These are phyloP conservation scores for Alsophila aescularia DNA, from an alignment of 2,888 invertebrate genomes.

Conservation along the genomic window DNA sequence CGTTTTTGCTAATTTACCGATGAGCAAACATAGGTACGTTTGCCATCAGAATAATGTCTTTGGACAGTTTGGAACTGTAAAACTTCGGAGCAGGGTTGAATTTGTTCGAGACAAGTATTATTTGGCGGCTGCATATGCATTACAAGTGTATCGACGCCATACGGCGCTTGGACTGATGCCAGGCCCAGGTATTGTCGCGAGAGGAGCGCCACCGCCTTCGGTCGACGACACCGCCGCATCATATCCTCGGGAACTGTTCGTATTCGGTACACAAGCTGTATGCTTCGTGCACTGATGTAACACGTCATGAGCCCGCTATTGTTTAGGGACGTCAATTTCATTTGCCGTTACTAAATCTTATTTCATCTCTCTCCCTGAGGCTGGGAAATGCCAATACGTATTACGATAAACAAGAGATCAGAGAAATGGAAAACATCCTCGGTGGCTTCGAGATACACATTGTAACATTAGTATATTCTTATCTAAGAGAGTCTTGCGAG, in stretches of 20 bases:
- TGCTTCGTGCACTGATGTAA: background rate
- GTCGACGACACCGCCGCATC: slow-evolving; percentile 55
- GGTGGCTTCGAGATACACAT: slow-evolving; percentile 2
- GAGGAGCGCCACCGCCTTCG: slow-evolving; percentile 50
- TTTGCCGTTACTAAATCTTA: background rate
- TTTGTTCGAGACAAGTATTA: slow-evolving; percentile 24
- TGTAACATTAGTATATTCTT: slow-evolving; percentile 15
- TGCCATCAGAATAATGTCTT: slow-evolving; percentile 29
- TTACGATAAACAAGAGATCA: background rate
- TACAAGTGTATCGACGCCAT: slow-evolving; percentile 49
- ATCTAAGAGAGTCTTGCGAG: slow-evolving; percentile 12
- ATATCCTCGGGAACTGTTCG: too few relatives aligned
- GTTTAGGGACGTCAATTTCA: background rate
- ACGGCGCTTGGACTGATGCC: slow-evolving; percentile 71
- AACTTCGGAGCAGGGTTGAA: slow-evolving; percentile 19
- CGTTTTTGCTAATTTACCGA: slow-evolving; percentile 53
- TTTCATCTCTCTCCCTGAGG: background rate
- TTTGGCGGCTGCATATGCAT: slow-evolving; percentile 42
- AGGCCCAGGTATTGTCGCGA: slow-evolving; percentile 59
- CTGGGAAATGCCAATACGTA: slow-evolving; percentile 4
- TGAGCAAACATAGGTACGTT: slow-evolving; percentile 39
- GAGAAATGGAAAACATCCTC: background rate
- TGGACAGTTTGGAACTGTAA: background rate
- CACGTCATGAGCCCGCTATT: background rate
- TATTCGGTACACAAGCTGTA: background rate